Evolutionary conservation across 2,113 vertebrate genomes (phyloP).

Genomic region (Lathamus discolor): DNA sequence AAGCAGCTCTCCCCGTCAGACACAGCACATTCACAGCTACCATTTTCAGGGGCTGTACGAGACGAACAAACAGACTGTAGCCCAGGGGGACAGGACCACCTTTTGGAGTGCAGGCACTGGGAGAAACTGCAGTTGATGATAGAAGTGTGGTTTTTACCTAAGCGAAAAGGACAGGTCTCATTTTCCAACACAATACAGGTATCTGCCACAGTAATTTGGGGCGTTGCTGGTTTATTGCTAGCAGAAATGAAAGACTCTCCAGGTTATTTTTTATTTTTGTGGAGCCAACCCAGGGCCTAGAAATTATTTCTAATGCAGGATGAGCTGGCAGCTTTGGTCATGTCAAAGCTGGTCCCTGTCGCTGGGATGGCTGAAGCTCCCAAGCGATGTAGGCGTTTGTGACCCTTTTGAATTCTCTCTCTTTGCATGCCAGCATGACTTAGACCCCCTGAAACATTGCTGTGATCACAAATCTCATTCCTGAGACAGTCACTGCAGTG

Average conservation of each 20-base stretch:
- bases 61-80: neutral
- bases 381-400: neutral
- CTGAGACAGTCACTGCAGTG: neutral
- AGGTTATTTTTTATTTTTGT: neutral
- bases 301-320: slow-evolving; percentile 1
- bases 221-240: neutral
- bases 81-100: neutral
- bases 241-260: neutral
- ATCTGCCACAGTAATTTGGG: neutral
- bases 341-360: neutral
- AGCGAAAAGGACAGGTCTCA: neutral
- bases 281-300: neutral
- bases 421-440: neutral
- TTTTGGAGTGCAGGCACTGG: neutral
- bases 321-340: neutral
- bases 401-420: neutral
- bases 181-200: neutral
- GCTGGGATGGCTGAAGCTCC: neutral
- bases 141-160: slow-evolving; percentile 54
- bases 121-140: neutral
- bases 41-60: neutral
- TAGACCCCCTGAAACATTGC: neutral
- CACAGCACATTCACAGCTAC: neutral
- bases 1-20: neutral
- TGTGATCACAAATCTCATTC: neutral